Evolutionary conservation across 2,888 invertebrate genomes (phyloP).

Genomic region (Odiellus spinosus): DNA sequence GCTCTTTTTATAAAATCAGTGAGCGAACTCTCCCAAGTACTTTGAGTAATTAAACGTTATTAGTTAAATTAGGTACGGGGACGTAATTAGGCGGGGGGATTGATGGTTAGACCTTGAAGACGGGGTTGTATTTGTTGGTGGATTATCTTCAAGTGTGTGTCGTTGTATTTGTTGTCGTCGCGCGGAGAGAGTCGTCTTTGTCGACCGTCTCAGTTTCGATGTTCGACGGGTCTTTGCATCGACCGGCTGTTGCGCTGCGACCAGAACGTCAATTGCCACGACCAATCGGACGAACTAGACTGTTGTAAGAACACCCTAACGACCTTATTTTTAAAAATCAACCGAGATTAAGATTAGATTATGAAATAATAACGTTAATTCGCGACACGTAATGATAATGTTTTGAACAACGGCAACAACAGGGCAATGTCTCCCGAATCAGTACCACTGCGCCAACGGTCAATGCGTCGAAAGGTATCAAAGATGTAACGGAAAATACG

Average conservation of each 20-base stretch:
- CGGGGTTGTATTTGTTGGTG: too few species aligned
- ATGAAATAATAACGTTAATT: background rate
- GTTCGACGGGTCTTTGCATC: constrained; percentile 34
- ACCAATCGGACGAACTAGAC: constrained; percentile 56
- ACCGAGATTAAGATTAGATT: background rate
- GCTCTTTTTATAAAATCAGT: too few species aligned
- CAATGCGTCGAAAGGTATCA: constrained; percentile 56
- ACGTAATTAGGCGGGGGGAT: too few species aligned
- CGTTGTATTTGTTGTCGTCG: background rate
- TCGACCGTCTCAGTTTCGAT: constrained; percentile 20
- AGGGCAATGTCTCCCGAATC: constrained; percentile 29
- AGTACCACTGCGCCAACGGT: constrained; percentile 47
- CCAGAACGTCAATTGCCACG: constrained; percentile 34
- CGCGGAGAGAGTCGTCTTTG: constrained; percentile 18
- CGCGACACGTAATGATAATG: background rate
- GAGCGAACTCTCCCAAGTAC: too few species aligned
- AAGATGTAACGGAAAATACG: constrained; percentile 76
- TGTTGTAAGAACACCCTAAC: constrained; percentile 34
- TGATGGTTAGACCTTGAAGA: too few species aligned
- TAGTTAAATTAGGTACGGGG: too few species aligned
- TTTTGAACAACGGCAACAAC: too few species aligned
- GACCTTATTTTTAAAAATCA: background rate
- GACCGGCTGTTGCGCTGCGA: constrained; percentile 27
- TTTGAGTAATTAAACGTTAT: too few species aligned
- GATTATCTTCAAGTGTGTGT: background rate